Conservation (phyloP, 2,888 invertebrate genomes). For the Eurytoma adleriae region DNA sequence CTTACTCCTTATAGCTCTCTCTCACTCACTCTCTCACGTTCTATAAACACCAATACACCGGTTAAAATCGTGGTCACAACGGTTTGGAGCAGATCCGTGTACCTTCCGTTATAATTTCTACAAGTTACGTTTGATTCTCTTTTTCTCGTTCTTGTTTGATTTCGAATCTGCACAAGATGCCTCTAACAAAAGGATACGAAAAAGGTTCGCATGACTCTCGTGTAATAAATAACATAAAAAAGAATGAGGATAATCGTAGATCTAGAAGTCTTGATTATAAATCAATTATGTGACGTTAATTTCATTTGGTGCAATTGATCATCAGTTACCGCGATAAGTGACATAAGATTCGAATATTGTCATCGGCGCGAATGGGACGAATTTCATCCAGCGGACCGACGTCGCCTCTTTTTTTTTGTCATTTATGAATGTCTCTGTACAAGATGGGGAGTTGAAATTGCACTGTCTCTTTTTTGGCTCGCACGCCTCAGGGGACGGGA, state of each 20-base stretch:
- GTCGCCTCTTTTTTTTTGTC: too few relatives aligned
- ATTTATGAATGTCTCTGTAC: not conserved
- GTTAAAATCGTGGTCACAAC: conserved; percentile 13
- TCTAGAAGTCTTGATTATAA: not conserved
- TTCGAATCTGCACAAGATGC: too few relatives aligned
- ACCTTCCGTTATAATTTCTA: not conserved
- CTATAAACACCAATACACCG: conserved; percentile 37
- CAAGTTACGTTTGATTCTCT: too few relatives aligned
- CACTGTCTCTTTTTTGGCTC: conserved; percentile 17
- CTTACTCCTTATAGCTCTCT: not conserved
- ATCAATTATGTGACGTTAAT: conserved; percentile 6
- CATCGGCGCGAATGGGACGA: conserved; percentile 4
- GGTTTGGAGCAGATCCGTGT: not conserved
- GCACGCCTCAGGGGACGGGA: too few relatives aligned
- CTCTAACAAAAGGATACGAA: too few relatives aligned
- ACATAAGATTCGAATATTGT: conserved; percentile 29
- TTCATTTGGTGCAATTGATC: conserved; percentile 39
- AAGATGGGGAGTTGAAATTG: conserved; percentile 28
- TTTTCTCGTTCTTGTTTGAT: too few relatives aligned
- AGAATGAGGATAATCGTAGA: too few relatives aligned
- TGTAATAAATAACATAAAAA: too few relatives aligned
- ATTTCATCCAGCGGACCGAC: too few relatives aligned
- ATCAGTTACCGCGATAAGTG: conserved; percentile 26
- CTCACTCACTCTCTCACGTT: conserved; percentile 1
- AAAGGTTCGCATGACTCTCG: too few relatives aligned